A percentile compares a stretch with the other conserved stretches of the same genome.
Evolutionary conservation across 2,113 vertebrate species (phyloP).

Genomic region (Struthio camelus): DNA sequence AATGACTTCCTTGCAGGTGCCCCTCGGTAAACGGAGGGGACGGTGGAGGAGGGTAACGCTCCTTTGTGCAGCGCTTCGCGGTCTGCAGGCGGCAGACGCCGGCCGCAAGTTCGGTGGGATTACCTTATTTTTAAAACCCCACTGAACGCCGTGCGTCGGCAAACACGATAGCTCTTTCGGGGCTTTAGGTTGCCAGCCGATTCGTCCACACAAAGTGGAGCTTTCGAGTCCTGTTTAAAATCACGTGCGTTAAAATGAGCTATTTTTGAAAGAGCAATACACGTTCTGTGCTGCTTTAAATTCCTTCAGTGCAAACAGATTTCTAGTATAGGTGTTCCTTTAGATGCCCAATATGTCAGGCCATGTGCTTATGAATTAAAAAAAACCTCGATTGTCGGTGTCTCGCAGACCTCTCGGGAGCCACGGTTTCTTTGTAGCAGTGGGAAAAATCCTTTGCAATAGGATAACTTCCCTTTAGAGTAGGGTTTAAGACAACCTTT

Average conservation of each 20-base stretch:
- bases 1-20: not conserved
- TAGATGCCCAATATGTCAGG: not conserved
- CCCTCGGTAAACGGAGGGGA: not conserved
- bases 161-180: not conserved
- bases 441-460: not conserved
- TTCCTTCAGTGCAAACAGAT: not conserved
- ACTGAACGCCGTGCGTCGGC: not conserved
- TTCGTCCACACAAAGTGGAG: conserved; percentile 10
- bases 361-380: not conserved
- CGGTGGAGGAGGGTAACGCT: not conserved
- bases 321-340: not conserved
- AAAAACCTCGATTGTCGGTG: not conserved
- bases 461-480: not conserved
- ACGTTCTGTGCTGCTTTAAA: rapidly evolving
- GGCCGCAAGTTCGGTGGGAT: not conserved
- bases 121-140: not conserved
- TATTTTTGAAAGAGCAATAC: not conserved
- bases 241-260: not conserved
- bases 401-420: not conserved
- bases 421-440: not conserved
- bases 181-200: not conserved
- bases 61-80: not conserved
- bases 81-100: conserved; percentile 10
- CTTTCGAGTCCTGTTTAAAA: not conserved
- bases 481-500: not conserved